Conservation (phyloP, 2,797 vertebrate genomes). For the Periophthalmus magnuspinnatus region DNA sequence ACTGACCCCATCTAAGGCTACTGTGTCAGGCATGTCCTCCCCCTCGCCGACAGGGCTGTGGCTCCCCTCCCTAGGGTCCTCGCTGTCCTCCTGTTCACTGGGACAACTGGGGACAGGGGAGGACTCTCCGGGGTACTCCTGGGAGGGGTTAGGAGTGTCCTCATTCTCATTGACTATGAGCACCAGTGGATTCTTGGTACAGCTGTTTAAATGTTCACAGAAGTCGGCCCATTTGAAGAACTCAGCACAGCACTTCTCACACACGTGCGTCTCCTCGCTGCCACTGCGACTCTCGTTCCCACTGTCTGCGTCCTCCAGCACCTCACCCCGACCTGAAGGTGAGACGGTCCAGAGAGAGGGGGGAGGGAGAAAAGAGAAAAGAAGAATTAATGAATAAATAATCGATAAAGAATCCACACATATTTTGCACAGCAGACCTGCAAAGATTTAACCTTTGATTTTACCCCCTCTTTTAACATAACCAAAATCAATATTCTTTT, state of each 20-base stretch:
- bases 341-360: constrained; percentile 53
- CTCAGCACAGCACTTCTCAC: constrained; percentile 95
- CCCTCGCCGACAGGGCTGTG: constrained; percentile 75
- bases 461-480: constrained; percentile 82
- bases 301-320: constrained; percentile 91
- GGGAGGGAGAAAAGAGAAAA: constrained; percentile 44
- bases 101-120: constrained; percentile 88
- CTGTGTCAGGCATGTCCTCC: constrained; percentile 83
- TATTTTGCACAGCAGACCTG: constrained; percentile 74
- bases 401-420: constrained; percentile 84
- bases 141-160: constrained; percentile 78
- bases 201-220: constrained; percentile 92
- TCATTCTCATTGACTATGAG: constrained; percentile 95
- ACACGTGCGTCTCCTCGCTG: constrained; percentile 94
- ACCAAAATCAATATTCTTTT: constrained; percentile 91
- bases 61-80: constrained; percentile 82
- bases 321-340: constrained; percentile 83
- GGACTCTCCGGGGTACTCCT: constrained; percentile 85
- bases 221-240: constrained; percentile 99
- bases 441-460: constrained; percentile 80
- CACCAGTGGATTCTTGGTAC: constrained; percentile 94
- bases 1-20: constrained; percentile 61
- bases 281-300: constrained; percentile 94
- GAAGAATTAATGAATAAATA: constrained; percentile 79
- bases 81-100: constrained; percentile 88